Base-by-base conservation (phyloP, 2,113 vertebrate genomes). In the Morone chrysops region DNA sequence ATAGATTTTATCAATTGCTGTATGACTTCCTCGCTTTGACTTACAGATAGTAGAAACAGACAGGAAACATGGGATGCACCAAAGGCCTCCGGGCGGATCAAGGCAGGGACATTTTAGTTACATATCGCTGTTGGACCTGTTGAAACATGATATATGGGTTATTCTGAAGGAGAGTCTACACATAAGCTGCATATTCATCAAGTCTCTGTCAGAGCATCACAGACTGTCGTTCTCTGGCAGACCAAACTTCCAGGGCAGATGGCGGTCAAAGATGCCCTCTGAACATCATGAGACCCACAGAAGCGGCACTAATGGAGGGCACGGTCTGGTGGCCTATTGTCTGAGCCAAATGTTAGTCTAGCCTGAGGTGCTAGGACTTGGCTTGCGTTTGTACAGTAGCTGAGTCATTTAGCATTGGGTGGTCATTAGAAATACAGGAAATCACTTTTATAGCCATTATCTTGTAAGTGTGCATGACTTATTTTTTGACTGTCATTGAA, bases 221-320 rank as follows among this genome's bases (percentile, higher is more conserved):
- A 79, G 65, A 78, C 59, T 54, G 66, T 48, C 12, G 13, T 50
- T 74, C 51, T 45, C 57, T 75, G 80, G 75, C 57, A 81, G 57
- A 69, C 66, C 20, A 61, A 79, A 77, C 73, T 77, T 85, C 66
- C 60, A 65, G 81, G 83, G 82, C 91, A 94, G 90, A 92, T 93
- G 92, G 89, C 31, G 54, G 79, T 90, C 84, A 87, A 80, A 88
- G 63, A 86, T 54, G 78, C 74, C 85, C 72, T 80, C 66, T 82
- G 72, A 82, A 84, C 81, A 87, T 83, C 80, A 83, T 81, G 84
- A 87, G 57, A 57, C 16, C 68, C 84, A 86, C 70, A 69, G 81
- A 88, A 69, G 71, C 86, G 69, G 79, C 85, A 87, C 90, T 93
- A 90, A 93, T 93, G 80, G 83, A 91, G 69, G 84, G 50, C 84